A percentile compares a stretch with the other conserved stretches of the same genome.
Conservation (phyloP, 2,888 invertebrate species). For the Agriopis leucophaearia region DNA sequence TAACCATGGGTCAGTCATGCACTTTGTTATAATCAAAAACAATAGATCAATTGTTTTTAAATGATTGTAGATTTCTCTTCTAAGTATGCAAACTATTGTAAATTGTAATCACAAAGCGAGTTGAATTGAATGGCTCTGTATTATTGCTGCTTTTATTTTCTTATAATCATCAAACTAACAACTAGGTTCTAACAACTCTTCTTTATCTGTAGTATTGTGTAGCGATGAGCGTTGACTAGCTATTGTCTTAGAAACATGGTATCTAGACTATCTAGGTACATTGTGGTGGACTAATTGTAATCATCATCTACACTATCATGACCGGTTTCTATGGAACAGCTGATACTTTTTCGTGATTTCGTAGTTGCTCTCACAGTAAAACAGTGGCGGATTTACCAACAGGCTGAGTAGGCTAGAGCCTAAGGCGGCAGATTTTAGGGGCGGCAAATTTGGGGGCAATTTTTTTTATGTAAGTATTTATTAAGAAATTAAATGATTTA, state of each 20-base stretch:
- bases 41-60: constrained; percentile 42
- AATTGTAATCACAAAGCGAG: constrained; percentile 45
- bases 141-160: constrained; percentile 49
- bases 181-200: background rate
- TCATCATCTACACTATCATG: too few species aligned
- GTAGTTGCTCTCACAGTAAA: too few species aligned
- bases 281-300: background rate
- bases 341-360: too few species aligned
- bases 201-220: constrained; percentile 12
- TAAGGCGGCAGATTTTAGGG: too few species aligned
- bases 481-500: too few species aligned
- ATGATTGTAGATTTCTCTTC: constrained; percentile 42
- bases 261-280: background rate
- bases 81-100: constrained; percentile 44
- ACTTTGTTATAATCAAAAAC: constrained; percentile 35
- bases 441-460: too few species aligned
- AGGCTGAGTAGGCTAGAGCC: too few species aligned
- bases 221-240: background rate
- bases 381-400: too few species aligned
- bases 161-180: constrained; percentile 44
- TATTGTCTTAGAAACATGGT: background rate
- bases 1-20: constrained; percentile 16
- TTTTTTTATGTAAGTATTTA: too few species aligned
- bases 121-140: constrained; percentile 46
- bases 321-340: too few species aligned